Evolutionary conservation across 1,140 invertebrate genomes (phyloP).

Genomic region (Heliconius hermathena): DNA sequence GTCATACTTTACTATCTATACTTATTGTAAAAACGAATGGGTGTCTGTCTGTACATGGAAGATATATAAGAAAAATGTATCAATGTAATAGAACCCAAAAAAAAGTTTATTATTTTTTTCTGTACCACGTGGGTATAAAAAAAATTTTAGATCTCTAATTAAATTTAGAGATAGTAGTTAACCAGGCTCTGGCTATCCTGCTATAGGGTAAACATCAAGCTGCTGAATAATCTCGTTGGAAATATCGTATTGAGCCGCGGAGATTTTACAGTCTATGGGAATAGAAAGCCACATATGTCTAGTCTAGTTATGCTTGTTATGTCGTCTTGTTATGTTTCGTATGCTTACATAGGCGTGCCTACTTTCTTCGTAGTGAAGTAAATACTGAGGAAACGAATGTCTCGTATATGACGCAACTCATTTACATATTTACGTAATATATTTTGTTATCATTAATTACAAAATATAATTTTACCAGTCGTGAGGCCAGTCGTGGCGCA

Average conservation of each 20-base stretch:
- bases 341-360: background rate
- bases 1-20: too few relatives aligned
- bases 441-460: background rate
- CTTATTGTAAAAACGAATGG: too few relatives aligned
- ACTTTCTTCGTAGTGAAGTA: slow-evolving; percentile 9
- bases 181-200: too few relatives aligned
- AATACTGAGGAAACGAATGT: slow-evolving; percentile 19
- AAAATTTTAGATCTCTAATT: background rate
- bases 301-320: slow-evolving; percentile 8
- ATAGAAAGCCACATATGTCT: background rate
- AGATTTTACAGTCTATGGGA: background rate
- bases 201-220: too few relatives aligned
- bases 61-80: too few relatives aligned
- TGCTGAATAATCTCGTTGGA: too few relatives aligned
- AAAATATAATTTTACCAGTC: background rate
- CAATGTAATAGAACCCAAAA: too few relatives aligned
- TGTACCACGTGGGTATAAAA: too few relatives aligned
- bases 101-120: too few relatives aligned
- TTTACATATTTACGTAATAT: background rate
- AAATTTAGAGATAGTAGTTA: too few relatives aligned
- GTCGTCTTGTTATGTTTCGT: background rate
- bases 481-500: too few relatives aligned
- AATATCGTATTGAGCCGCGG: background rate
- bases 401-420: slow-evolving; percentile 15
- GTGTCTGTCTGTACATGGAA: too few relatives aligned